Evolutionary conservation across 2,113 vertebrate genomes (phyloP), one percentile per base, ranked within the genome.

Genomic region (Brachypteracias leptosomus): DNA sequence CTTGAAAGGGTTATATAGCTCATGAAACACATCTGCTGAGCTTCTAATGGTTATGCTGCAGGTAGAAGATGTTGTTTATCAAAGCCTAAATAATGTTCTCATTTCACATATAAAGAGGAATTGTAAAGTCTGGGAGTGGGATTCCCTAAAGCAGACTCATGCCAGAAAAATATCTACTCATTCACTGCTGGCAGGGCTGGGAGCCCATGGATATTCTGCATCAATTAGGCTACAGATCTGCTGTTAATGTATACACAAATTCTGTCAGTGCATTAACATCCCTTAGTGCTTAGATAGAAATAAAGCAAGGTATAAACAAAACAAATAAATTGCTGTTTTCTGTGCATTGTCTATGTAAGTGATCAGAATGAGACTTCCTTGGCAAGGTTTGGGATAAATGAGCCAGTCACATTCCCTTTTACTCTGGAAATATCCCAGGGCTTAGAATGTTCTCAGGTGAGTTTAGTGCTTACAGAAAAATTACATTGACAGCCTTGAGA

Each of bases 1-100:
- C 24, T 92, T 91, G 72, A 95, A 93, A 73, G 83, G 67, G 77
- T 86, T 89, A 44, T 91, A 68, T 73, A 79, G 90, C 74, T 92
- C 86, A 75, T 49, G 86, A 92, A 94, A 94, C 47, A 87, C 54
- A 51, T 61, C 77, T 78, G 36, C 51, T 95, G 85, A 93, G 76
- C 61, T 89, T 84, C 92, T 92, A 87, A 87, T 59, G 88, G 58
- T 88, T 93, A 77, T 63, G 44, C 54, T 81, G 44, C 6, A 58
- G 90, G 85, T 93, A 90, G 84, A 88, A 95, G 85, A 73, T 88
- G 79, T 67, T 87, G 38, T 44, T 86, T 96, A 92, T 95, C 85
- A 91, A 89, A 95, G 71, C 35, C 73, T 83, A 96, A 96, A 89
- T 92, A 85, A 96, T 52, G 46, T 93, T 91, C 66, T 85, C 16